Conservation (phyloP, 2,888 invertebrate species). For the Conus canariensis region DNA sequence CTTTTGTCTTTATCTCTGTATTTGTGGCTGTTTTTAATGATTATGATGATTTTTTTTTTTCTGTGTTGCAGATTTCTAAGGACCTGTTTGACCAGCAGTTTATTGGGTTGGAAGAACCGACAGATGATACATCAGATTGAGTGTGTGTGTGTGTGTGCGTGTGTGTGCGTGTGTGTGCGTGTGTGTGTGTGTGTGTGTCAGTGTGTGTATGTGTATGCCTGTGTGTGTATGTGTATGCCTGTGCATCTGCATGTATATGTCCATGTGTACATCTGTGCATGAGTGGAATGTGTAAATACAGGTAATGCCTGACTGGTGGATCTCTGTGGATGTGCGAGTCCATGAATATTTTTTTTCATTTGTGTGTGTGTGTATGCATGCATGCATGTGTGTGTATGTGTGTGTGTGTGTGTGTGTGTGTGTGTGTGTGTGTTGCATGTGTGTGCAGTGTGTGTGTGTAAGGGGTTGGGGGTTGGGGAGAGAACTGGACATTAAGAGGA, state of each 20-base stretch:
- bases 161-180: not conserved
- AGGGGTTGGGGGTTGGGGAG: no score
- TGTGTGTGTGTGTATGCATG: not conserved
- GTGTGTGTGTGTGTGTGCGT: slow-evolving; percentile 1
- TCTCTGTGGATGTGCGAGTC: not conserved
- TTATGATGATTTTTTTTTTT: not conserved
- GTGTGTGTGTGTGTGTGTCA: not conserved
- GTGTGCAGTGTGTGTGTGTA: not conserved
- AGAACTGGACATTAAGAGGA: no score
- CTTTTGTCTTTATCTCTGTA: no score
- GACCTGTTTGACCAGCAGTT: slow-evolving; percentile 49
- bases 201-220: not conserved
- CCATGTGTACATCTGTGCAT: not conserved
- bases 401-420: slow-evolving; percentile 15
- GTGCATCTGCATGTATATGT: not conserved
- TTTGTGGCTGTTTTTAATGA: no score
- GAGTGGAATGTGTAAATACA: not conserved
- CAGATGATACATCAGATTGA: slow-evolving; percentile 16
- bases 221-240: not conserved
- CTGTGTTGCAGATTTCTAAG: slow-evolving; percentile 48
- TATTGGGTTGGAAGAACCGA: slow-evolving; percentile 7
- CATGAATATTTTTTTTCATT: not conserved
- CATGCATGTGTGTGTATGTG: not conserved
- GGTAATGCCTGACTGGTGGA: no score
- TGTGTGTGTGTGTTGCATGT: not conserved